Evolutionary conservation across 2,113 vertebrate genomes (phyloP).

Genomic region (Mobula birostris): DNA sequence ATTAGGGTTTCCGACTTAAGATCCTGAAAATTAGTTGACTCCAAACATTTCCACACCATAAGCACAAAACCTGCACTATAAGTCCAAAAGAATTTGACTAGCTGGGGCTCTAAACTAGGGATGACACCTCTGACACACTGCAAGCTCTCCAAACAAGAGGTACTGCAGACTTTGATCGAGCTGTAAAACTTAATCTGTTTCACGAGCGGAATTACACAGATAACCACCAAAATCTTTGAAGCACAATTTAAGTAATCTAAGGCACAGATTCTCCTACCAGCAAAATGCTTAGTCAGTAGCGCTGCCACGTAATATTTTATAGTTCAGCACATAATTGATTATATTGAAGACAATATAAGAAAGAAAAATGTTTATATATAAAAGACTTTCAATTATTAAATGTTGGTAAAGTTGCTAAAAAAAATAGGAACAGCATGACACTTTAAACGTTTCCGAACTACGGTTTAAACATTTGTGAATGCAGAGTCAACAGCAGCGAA

Average conservation of each 20-base stretch:
- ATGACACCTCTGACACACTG: neutral
- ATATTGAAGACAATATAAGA: neutral
- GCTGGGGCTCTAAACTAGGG: neutral
- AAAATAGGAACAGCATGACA: neutral
- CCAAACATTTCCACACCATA: neutral
- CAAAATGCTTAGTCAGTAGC: no score
- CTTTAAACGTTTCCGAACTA: neutral
- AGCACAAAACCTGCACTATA: neutral
- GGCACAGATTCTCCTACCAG: no score
- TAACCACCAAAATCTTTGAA: no score
- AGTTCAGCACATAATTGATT: neutral
- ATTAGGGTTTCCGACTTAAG: neutral
- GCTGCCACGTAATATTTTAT: neutral
- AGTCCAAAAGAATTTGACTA: neutral
- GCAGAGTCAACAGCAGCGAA: neutral
- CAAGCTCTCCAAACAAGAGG: neutral
- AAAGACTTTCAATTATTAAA: neutral
- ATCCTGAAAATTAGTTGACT: neutral
- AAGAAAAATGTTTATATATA: neutral
- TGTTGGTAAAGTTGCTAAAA: neutral
- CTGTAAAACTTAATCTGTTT: neutral
- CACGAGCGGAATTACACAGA: neutral
- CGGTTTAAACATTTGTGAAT: neutral
- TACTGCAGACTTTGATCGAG: neutral
- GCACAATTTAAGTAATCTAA: no score